These are phyloP conservation scores for Perca fluviatilis DNA, from an alignment of 2,113 vertebrate genomes.

Conservation along the genomic window DNA sequence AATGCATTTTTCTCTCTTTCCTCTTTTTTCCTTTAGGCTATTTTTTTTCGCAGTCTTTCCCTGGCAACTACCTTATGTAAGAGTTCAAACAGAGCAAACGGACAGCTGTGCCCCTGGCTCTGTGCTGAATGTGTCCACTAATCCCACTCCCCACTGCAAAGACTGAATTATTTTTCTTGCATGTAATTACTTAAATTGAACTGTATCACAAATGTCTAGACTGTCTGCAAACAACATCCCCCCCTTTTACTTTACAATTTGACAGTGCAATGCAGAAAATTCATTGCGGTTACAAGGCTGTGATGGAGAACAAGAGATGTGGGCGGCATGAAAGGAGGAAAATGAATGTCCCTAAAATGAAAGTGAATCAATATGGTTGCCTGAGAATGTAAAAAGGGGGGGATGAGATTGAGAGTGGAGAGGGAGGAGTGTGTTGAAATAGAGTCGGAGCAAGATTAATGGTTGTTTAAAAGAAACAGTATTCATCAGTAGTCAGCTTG, in stretches of 20 bases:
- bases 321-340: constrained; percentile 37
- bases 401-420: constrained; percentile 45
- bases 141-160: neutral
- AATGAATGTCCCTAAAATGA: constrained; percentile 70
- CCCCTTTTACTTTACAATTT: constrained; percentile 13
- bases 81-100: constrained; percentile 26
- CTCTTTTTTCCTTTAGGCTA: constrained; percentile 11
- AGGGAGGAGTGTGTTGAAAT: constrained; percentile 35
- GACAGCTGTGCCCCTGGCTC: constrained; percentile 6
- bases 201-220: neutral
- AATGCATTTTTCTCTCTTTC: neutral
- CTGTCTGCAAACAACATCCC: neutral
- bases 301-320: constrained; percentile 43
- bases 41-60: constrained; percentile 46
- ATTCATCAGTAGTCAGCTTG: constrained; percentile 63
- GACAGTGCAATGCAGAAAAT: constrained; percentile 19
- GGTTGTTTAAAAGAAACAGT: constrained; percentile 64
- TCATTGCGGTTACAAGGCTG: constrained; percentile 19
- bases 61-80: constrained; percentile 50
- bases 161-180: accelerated
- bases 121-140: constrained; percentile 14
- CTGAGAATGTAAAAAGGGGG: constrained; percentile 63
- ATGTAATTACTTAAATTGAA: constrained; percentile 2
- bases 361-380: constrained; percentile 70
- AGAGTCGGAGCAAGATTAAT: constrained; percentile 66